Base-by-base conservation (phyloP, 2,797 vertebrate species). In the Mormyrops boulengeri region DNA sequence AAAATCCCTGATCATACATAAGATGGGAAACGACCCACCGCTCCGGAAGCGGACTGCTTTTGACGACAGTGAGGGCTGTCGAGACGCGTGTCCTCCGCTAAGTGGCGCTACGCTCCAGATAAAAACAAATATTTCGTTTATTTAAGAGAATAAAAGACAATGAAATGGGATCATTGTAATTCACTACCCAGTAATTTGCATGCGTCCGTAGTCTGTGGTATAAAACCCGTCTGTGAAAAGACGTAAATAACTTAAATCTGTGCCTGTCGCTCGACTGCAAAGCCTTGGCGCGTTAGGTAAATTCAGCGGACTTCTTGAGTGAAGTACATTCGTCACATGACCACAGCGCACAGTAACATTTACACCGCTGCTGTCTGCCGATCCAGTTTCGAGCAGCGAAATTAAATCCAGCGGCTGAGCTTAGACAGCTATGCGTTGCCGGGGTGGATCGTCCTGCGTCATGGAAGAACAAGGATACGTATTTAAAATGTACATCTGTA, bases 11-110 rank as follows among this genome's bases (percentile, higher is more conserved):
- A 80, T 38, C 73, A 44, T 38, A 19, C 73, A 41, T 38, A 44
- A 80, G 14, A 80, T 80, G 73, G 73, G 44, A 80, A 80, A 80
- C 38, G 73, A 80, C 73, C 73, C 73, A 80, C 34, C 73, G 73
- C 73, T 80, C 73, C 73, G 73, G 73, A 80, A 80, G 73, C 34
- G 34, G 73, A 80, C 73, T 41, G 73, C 62, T 80, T 80, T 41
- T 44, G 73, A 80, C 73, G 73, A 44, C 34, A 44, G 38, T 7
- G 38, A 19, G 73, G 5, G 73, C 34, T 80, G 73, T 80, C 41
- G 1, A 77, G 38, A 44, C 14, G 38, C 73, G 38, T 17, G 14
- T 41, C 73, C 34, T 44, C 4, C 38, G 6, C 34, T 41, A 80
- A 14, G 73, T 17, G 73, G 69, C 69, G 34, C 69, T 77, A 41